A percentile compares a stretch with the other conserved stretches of the same genome.
Conservation (phyloP, 2,888 invertebrate species). For the Pterostichus madidus region DNA sequence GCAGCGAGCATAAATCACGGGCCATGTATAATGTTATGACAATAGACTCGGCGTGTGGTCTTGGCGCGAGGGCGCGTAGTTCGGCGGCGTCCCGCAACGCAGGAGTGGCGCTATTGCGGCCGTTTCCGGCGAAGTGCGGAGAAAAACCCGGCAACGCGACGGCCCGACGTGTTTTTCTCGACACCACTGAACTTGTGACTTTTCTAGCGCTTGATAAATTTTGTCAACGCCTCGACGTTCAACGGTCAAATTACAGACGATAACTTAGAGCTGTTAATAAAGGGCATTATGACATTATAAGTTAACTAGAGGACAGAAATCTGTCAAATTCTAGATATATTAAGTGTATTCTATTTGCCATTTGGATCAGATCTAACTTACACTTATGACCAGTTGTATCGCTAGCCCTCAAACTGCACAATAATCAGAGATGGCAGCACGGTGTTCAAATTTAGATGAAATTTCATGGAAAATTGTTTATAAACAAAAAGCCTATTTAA, state of each 20-base stretch:
- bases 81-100: slow-evolving; percentile 53
- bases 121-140: slow-evolving; percentile 32
- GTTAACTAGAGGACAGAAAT: too few species aligned
- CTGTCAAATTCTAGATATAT: too few species aligned
- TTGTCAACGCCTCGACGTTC: slow-evolving; percentile 38
- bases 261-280: not conserved
- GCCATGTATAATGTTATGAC: slow-evolving; percentile 66
- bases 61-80: slow-evolving; percentile 53
- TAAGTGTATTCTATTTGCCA: too few species aligned
- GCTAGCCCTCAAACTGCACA: too few species aligned
- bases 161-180: slow-evolving; percentile 50
- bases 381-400: too few species aligned
- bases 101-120: slow-evolving; percentile 42
- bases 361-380: too few species aligned
- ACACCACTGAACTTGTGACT: slow-evolving; percentile 38
- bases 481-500: too few species aligned
- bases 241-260: slow-evolving; percentile 20
- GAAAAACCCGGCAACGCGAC: slow-evolving; percentile 46
- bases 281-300: too few species aligned
- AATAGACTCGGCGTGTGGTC: slow-evolving; percentile 63
- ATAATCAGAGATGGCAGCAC: too few species aligned
- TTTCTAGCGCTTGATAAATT: slow-evolving; percentile 38
- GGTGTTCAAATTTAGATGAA: too few species aligned
- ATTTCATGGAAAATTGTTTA: too few species aligned
- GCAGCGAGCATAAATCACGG: slow-evolving; percentile 65